These are phyloP conservation scores for Drosophila aff. DNA, from an alignment of 1,140 invertebrate genomes.

Conservation along the genomic window DNA sequence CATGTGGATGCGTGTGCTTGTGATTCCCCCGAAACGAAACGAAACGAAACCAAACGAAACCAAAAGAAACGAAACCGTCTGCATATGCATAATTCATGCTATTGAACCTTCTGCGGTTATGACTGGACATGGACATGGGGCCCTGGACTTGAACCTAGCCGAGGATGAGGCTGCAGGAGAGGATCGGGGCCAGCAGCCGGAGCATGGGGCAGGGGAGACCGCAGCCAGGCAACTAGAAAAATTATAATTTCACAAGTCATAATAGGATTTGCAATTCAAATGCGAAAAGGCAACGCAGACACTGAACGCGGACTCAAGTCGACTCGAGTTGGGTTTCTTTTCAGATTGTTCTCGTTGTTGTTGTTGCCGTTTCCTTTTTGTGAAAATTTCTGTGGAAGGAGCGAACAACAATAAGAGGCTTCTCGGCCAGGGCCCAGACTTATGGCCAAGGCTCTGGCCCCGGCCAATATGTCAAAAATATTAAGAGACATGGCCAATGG, in stretches of 20 bases:
- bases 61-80: conserved; percentile 69
- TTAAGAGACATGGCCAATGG: conserved; percentile 81
- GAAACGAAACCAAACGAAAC: conserved; percentile 44
- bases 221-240: conserved; percentile 73
- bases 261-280: conserved; percentile 85
- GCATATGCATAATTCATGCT: conserved; percentile 85
- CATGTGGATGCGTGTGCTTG: conserved; percentile 76
- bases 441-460: conserved; percentile 49
- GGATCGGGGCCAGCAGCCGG: background rate
- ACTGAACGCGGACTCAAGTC: conserved; percentile 50
- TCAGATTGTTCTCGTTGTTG: conserved; percentile 32
- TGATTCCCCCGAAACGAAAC: conserved; percentile 54
- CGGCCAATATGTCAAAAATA: conserved; percentile 85
- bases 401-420: conserved; percentile 52
- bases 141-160: conserved; percentile 69
- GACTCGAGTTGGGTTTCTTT: conserved; percentile 44
- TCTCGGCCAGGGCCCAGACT: conserved; percentile 39
- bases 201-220: conserved; percentile 10
- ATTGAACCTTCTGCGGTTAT: conserved; percentile 77
- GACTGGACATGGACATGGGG: conserved; percentile 62
- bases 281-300: conserved; percentile 67
- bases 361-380: conserved; percentile 55
- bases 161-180: conserved; percentile 12
- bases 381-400: conserved; percentile 76
- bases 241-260: conserved; percentile 85